Base-by-base conservation (phyloP, 2,113 vertebrate species). In the Scomber scombrus region DNA sequence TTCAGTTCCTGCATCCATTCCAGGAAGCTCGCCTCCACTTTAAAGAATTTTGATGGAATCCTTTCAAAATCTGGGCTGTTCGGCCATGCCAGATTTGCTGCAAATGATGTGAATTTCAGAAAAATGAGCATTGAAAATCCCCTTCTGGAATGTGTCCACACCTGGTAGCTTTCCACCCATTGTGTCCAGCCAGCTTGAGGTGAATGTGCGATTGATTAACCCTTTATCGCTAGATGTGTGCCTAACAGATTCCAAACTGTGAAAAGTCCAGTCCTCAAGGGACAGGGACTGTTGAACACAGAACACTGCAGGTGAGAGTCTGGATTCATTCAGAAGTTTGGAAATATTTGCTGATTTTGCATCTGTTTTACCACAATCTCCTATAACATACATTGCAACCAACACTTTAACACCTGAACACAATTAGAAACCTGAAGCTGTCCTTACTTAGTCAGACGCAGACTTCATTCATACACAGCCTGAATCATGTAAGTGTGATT, bases 81-180 rank as follows among this genome's bases (percentile, higher is more conserved):
- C 52, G 21, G 13, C 10, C 65, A 34, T 47, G 57, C 76, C 76
- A 70, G 57, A 78, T 54, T 34, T 78, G 57, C 57, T 31, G 47
- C 76, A 71, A 71, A 68, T 79, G 58, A 70, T 55, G 67, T 71
- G 57, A 56, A 60, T 21, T 68, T 50, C 55, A 52, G 50, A 50
- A 63, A 64, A 71, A 71, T 47, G 21, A 71, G 49, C 57, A 60
- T 46, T 15, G 49, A 71, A 34, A 69, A 54, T 70, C n/a, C 19
- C 52, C 34, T n/a, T 50, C 43, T 40, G 34, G 67, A 70, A 29
- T 11, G 18, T 70, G 19, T 71, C 40, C 19, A 45, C 19, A 23
- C 5, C 40, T 80, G 77, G 60, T 34, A 70, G 29, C 29, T 15
- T 40, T 51, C 62, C 55, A 19, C 34, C n/a, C 57, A 29, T 46